Base-by-base conservation (phyloP, 2,113 vertebrate genomes). In the Ceyx cyanopectus region DNA sequence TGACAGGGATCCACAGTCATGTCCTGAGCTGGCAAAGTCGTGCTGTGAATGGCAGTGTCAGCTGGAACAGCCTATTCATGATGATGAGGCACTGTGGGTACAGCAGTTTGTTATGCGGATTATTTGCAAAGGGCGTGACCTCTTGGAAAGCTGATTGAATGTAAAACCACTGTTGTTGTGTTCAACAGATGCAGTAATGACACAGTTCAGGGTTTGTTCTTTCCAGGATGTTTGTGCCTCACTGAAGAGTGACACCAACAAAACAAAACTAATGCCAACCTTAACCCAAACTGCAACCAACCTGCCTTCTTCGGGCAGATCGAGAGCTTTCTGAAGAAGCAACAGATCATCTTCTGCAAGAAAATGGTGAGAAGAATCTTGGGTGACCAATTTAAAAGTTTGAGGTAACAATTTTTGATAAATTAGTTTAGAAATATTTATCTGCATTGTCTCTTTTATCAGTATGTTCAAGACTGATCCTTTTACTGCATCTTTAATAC, bases 51-150 rank as follows among this genome's bases (percentile, higher is more conserved):
- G 83, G 58, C 88, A 88, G 70, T 45, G 69, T 90, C 87, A 90
- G 86, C 77, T 76, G 79, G 89, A 91, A 86, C 7, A 9, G 84
- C 58, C 61, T 87, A 50, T 10, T 85, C 75, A 40, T 58, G 32
- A 48, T 34, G 61, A 78, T n/a, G 57, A 80, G 79, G 57, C 58
- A 24, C 63, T 74, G 53, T n/a, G 88, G 89, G 41, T 32, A 53
- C 94, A 81, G 82, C 72, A 87, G 43, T 72, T 76, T 87, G 65
- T 57, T 72, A 53, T 73, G 73, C 67, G 72, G 54, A 41, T 94
- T 73, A 72, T 72, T 70, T 76, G 87, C 90, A 93, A 60, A 60
- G 77, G 90, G 85, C 65, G 26, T 60, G 92, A 92, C 61, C 54
- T 86, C 92, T 62, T 84, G 54, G 62, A 89, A 89, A 87, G 75